phyloP scores from a whole-genome alignment of 2,113 vertebrate genomes.

The Eretmochelys imbricata region DNA sequence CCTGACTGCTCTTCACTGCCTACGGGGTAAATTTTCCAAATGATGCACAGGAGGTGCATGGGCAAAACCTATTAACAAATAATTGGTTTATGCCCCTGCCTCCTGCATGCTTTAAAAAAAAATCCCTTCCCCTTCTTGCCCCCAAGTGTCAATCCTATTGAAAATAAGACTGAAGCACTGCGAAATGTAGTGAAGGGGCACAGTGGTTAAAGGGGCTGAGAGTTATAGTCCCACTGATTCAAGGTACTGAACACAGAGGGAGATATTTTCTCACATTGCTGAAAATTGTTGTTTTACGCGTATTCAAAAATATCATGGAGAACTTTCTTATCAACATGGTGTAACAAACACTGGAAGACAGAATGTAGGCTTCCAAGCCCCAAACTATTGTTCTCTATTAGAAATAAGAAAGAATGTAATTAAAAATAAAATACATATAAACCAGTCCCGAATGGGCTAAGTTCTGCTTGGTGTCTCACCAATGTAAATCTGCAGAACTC shows the following conservation, averaged over 20 bases:
- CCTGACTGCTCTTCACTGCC: conserved; percentile 69
- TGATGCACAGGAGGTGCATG: conserved; percentile 67
- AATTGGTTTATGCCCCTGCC: conserved; percentile 58
- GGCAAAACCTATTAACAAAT: conserved; percentile 70
- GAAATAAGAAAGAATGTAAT: conserved; percentile 70
- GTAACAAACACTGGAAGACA: conserved; percentile 52
- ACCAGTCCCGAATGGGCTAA: conserved; percentile 35
- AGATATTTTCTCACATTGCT: conserved; percentile 12
- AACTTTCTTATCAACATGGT: background rate
- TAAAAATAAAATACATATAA: conserved; percentile 62
- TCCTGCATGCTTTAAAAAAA: conserved; percentile 60
- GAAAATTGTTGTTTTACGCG: conserved; percentile 9
- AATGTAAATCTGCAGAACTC: background rate
- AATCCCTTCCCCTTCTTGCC: conserved; percentile 43
- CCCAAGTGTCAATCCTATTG: conserved; percentile 38
- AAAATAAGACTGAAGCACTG: conserved; percentile 30
- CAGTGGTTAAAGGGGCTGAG: conserved; percentile 59
- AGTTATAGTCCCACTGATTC: conserved; percentile 21
- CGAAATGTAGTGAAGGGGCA: conserved; percentile 26
- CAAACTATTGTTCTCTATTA: conserved; percentile 68
- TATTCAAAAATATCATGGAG: conserved; percentile 17
- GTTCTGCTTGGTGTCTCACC: conserved; percentile 1
- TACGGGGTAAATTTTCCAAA: conserved; percentile 64
- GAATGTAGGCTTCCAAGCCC: conserved; percentile 48
- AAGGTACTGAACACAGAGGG: conserved; percentile 30